Evolutionary conservation across 2,888 invertebrate genomes (phyloP).

Genomic region (Apodemia mormo): DNA sequence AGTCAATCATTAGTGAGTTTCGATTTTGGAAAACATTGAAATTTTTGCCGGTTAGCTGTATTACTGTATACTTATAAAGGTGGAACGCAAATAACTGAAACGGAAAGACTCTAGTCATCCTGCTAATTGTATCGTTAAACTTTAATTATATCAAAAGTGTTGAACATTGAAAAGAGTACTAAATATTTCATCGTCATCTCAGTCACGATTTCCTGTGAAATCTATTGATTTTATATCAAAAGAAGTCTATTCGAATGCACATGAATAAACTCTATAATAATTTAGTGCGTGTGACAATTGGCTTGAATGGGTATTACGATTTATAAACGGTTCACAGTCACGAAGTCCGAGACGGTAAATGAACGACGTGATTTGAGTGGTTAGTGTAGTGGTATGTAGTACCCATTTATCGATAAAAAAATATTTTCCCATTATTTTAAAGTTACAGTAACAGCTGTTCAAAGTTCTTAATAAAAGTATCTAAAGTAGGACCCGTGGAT

Average conservation of each 20-base stretch:
- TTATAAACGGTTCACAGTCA: conserved; percentile 38
- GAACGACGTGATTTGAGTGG: conserved; percentile 27
- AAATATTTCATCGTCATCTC: conserved; percentile 13
- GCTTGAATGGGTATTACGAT: conserved; percentile 45
- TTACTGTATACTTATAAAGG: too few relatives aligned
- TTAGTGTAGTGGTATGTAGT: not conserved
- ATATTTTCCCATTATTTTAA: too few relatives aligned
- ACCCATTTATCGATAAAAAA: too few relatives aligned
- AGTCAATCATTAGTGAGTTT: too few relatives aligned
- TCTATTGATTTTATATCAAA: conserved; percentile 51
- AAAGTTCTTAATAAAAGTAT: too few relatives aligned
- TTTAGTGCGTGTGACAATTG: conserved; percentile 39
- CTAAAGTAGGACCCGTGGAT: too few relatives aligned
- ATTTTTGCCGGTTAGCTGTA: too few relatives aligned
- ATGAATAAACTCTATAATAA: conserved; percentile 57
- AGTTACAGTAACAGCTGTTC: too few relatives aligned
- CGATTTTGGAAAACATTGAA: too few relatives aligned
- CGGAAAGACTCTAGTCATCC: too few relatives aligned
- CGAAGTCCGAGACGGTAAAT: conserved; percentile 37
- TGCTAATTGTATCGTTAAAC: too few relatives aligned
- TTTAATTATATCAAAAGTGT: not conserved
- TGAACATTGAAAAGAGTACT: conserved; percentile 1
- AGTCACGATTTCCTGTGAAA: conserved; percentile 51
- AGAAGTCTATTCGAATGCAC: conserved; percentile 57
- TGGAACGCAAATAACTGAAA: too few relatives aligned